Base-by-base conservation (phyloP, 2,888 invertebrate species). In the Caenorhabditis afra region DNA sequence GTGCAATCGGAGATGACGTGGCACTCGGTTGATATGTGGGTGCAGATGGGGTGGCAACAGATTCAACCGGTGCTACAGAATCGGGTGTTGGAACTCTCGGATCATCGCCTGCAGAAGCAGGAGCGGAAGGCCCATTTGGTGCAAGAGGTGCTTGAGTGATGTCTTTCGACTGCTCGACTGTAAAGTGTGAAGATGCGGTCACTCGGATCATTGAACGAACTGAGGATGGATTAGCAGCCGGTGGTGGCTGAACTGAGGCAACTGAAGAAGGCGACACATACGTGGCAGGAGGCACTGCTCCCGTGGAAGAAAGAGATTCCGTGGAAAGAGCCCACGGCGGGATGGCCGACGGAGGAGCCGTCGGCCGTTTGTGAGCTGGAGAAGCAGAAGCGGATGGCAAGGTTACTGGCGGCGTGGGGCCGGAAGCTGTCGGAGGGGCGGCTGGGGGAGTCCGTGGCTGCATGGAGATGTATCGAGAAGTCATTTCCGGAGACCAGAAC, bases 171-270 rank as follows among this genome's bases (percentile, higher is more conserved):
- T 64, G 57, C 23, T 64, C 47, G 37, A 73, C 73, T 73, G 73
- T 41, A 73, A 73, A 35, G 50, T 64, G 50, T 1, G 64, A 64
- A 16, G 74, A 52, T 66, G 59, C 44, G 58, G 66, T 47, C 53
- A 74, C 66, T 53, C 59, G 49, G 20, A 61, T n/a, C 39, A 39
- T 49, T 58, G 47, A 59, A 20, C 14, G 47, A 74, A 74, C 66
- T 58, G 64, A 73, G 59, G 74, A 61, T 39, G 74, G 64, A 52
- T 74, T 74, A 74, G 74, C 20, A 41, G 65, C 52, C 53, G 44
- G 49, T 41, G 41, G 20, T 58, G 58, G 22, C 61, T 55, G 53
- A 70, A 70, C 70, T 39, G 73, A 73, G 35, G 73, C 29, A 73
- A 65, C 73, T 57, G 58, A 59, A 29, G 67, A 23, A 47, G 57